Evolutionary conservation across 1,140 invertebrate genomes (phyloP).

Genomic region (Hesperophylax magnus): DNA sequence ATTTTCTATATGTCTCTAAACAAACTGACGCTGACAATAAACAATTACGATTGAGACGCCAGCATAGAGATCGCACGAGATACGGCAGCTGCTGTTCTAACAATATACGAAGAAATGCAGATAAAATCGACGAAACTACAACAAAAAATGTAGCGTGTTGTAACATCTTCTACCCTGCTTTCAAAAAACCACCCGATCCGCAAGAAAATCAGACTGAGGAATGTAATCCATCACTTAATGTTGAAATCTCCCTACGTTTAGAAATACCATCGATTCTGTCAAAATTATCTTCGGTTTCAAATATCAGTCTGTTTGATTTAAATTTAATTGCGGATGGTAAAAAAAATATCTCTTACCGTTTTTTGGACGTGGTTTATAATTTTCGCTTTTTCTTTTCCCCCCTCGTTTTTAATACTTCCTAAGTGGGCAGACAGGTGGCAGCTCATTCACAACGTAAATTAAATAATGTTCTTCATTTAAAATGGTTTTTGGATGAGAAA

Average conservation of each 20-base stretch:
- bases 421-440: conserved; percentile 24
- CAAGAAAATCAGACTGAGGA: background rate
- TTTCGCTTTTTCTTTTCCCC: conserved; percentile 6
- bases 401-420: background rate
- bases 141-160: conserved; percentile 8
- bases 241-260: background rate
- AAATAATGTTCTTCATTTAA: too few species aligned
- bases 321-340: background rate
- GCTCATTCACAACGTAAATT: background rate
- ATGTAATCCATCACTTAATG: background rate
- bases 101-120: background rate
- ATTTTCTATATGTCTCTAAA: too few species aligned
- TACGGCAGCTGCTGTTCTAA: too few species aligned
- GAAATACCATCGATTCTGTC: background rate
- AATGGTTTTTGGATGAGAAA: background rate
- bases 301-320: background rate
- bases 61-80: too few species aligned
- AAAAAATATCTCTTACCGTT: background rate
- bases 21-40: too few species aligned
- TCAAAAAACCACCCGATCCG: background rate
- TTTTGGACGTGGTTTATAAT: conserved; percentile 1
- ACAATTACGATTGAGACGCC: too few species aligned
- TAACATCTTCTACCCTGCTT: background rate
- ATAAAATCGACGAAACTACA: background rate
- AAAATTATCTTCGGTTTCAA: background rate